Evolutionary conservation across 2,797 vertebrate species (phyloP).

Genomic region (Amazonetta brasiliensis): DNA sequence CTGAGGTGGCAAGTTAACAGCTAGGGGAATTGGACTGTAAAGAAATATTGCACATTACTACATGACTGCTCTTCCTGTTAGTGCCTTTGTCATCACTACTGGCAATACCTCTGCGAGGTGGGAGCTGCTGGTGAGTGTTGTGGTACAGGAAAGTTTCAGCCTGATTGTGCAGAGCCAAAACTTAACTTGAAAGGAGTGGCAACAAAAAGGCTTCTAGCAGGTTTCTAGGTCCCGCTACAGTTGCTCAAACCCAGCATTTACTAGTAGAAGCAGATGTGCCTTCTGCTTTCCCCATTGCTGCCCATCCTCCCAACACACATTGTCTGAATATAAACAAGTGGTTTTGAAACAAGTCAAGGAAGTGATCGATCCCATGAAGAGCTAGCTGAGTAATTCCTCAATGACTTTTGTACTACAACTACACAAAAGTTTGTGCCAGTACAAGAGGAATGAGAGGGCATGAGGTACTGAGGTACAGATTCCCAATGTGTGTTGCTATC

Average conservation of each 20-base stretch:
- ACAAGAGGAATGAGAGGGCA: background rate
- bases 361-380: background rate
- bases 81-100: slow-evolving; percentile 76
- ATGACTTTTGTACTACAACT: background rate
- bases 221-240: background rate
- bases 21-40: slow-evolving; percentile 82
- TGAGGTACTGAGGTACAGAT: background rate
- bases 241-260: background rate
- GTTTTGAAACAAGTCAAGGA: background rate
- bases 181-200: background rate
- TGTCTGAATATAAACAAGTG: background rate
- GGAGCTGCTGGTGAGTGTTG: background rate
- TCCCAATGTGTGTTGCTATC: background rate
- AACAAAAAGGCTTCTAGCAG: background rate
- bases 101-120: background rate
- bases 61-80: slow-evolving; percentile 79
- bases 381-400: background rate
- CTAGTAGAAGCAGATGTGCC: background rate
- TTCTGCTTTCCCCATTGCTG: background rate
- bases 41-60: slow-evolving; percentile 84
- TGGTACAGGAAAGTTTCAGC: background rate
- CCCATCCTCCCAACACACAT: background rate
- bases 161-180: background rate
- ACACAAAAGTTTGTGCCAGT: background rate
- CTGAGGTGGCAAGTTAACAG: slow-evolving; percentile 83